Evolutionary conservation across 1,140 invertebrate species (phyloP), one percentile per base, ranked within the genome.

Genomic region (Oncopodura yosiiana): DNA sequence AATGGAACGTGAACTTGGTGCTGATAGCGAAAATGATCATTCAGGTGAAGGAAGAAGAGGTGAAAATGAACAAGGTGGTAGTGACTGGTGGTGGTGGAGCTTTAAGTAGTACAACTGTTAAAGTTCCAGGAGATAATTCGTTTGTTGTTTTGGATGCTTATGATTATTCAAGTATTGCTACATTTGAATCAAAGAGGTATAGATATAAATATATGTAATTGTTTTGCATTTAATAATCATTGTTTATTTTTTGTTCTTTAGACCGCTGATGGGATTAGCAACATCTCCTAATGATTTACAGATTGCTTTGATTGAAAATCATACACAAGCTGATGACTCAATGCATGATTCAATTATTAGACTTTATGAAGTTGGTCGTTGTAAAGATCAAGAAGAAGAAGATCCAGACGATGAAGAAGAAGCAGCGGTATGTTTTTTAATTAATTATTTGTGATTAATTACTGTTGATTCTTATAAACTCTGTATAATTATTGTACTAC

Each of bases 71-170:
- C n/a, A n/a, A n/a, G n/a, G 77, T 79, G 23, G 83, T 85, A 65
- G 79, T 81, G 3, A 78, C 79, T 14, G 74, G 81, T 9, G 81
- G 82, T 63, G 75, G 76, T 66, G 77, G 80, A 12, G 79, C 84
- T 44, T 78, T 76, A 63, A 74, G 74, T 1, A 71, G 81, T 11
- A 73, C 76, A 23, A 67, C 77, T 8, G 81, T 83, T 68, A 75
- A 78, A 63, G 78, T 81, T 52, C 71, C 69, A 48, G 44, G 80
- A 84, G 82, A 85, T 53, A 86, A 89, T 16, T 94, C 88, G 38
- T 95, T 97, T 68, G 88, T 93, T 68, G 94, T 90, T 4, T 75
- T 98, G 57, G 93, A 98, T 75, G 81, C 90, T 5, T 81, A 81
- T 53, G 90, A 97, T 72, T 99, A 98, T 68, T 86, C 83, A 27